Evolutionary conservation across 2,888 invertebrate species (phyloP).

Genomic region (Anorthoa munda): DNA sequence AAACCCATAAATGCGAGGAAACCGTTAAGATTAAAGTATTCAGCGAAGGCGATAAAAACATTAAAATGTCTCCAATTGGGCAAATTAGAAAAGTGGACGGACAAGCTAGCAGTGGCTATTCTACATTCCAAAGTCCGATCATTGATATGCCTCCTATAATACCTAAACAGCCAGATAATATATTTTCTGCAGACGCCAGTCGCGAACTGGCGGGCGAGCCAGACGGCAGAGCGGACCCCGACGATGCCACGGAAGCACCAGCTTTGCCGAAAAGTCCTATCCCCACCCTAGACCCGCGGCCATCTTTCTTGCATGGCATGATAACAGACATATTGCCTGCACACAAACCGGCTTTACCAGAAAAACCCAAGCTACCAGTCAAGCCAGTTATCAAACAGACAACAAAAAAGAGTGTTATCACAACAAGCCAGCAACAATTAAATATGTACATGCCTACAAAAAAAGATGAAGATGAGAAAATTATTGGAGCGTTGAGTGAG

Average conservation of each 20-base stretch:
- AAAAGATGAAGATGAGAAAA: constrained; percentile 77
- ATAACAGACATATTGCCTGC: constrained; percentile 87
- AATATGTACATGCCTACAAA: constrained; percentile 89
- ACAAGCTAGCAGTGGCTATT: constrained; percentile 85
- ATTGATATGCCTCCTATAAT: constrained; percentile 88
- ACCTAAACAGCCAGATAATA: constrained; percentile 83
- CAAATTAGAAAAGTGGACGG: constrained; percentile 87
- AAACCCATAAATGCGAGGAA: constrained; percentile 87
- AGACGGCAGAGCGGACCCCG: constrained; percentile 96
- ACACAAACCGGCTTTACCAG: constrained; percentile 92
- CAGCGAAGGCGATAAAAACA: constrained; percentile 86
- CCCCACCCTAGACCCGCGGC: constrained; percentile 91
- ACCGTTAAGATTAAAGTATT: constrained; percentile 89
- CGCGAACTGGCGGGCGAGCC: constrained; percentile 96
- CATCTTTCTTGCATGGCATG: constrained; percentile 94
- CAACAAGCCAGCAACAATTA: constrained; percentile 87
- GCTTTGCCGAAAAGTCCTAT: constrained; percentile 93
- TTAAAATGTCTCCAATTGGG: constrained; percentile 86
- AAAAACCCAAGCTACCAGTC: constrained; percentile 92
- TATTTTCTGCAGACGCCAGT: constrained; percentile 92
- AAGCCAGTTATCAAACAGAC: constrained; percentile 91
- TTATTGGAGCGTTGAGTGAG: constrained; percentile 75
- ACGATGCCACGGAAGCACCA: constrained; percentile 93
- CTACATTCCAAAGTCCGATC: constrained; percentile 88
- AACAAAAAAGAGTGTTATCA: constrained; percentile 80